Evolutionary conservation across 2,888 invertebrate species (phyloP).

Genomic region (Odontocerum albicorne): DNA sequence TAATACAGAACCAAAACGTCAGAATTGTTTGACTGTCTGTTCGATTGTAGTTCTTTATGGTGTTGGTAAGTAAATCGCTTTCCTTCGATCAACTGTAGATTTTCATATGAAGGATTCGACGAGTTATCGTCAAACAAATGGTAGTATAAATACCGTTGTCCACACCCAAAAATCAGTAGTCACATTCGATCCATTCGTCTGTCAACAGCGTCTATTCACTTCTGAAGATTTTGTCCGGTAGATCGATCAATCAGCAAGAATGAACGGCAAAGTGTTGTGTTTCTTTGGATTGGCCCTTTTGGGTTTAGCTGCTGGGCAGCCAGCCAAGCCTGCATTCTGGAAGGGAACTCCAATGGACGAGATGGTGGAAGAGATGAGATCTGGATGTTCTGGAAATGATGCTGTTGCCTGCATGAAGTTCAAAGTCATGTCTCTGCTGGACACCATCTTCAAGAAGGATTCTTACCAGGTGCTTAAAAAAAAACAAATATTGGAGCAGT

Average conservation of each 20-base stretch:
- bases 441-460: constrained; percentile 78
- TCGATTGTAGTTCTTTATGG: constrained; percentile 48
- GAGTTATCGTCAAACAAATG: constrained; percentile 50
- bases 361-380: constrained; percentile 75
- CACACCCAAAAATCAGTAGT: constrained; percentile 57
- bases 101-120: constrained; percentile 6
- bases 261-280: constrained; percentile 47
- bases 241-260: constrained; percentile 11
- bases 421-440: constrained; percentile 77
- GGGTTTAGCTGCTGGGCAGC: constrained; percentile 62
- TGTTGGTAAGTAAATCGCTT: constrained; percentile 48
- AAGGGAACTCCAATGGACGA: constrained; percentile 71
- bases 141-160: constrained; percentile 58
- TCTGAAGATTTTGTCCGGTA: constrained; percentile 11
- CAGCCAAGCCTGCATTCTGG: constrained; percentile 68
- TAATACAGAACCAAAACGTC: constrained; percentile 43
- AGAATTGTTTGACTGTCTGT: constrained; percentile 39
- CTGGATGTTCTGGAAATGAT: constrained; percentile 73
- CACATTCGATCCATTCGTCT: constrained; percentile 49
- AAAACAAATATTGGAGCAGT: too few species aligned
- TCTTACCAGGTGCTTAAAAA: constrained; percentile 65
- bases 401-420: constrained; percentile 81
- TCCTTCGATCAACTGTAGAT: constrained; percentile 47
- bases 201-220: constrained; percentile 46
- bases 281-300: constrained; percentile 57